Evolutionary conservation across 2,113 vertebrate genomes (phyloP).

Genomic region (Casuarius casuarius): DNA sequence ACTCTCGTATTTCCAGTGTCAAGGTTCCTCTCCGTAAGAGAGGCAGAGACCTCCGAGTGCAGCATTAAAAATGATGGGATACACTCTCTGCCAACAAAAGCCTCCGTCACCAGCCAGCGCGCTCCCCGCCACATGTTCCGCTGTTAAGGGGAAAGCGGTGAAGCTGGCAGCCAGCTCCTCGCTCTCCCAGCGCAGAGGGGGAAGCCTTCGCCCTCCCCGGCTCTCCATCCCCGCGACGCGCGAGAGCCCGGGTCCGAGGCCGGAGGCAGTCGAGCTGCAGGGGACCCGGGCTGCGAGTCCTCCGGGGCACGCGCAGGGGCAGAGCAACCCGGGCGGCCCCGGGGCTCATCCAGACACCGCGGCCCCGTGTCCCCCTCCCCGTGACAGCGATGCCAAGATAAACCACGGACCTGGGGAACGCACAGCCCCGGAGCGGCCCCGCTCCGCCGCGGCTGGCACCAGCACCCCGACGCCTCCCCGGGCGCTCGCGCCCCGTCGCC

Average conservation of each 20-base stretch:
- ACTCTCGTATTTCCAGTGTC: not conserved
- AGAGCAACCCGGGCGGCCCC: not conserved
- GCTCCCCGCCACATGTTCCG: not conserved
- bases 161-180: not conserved
- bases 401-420: fast-evolving
- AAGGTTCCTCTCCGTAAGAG: not conserved
- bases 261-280: too few species aligned
- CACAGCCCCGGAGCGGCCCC: not conserved
- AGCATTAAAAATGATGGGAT: not conserved
- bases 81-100: not conserved
- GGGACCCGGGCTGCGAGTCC: too few species aligned
- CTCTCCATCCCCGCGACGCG: too few species aligned
- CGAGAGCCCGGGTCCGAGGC: too few species aligned
- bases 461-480: not conserved
- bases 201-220: not conserved
- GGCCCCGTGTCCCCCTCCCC: not conserved
- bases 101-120: fast-evolving
- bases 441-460: fast-evolving
- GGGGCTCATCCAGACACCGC: not conserved
- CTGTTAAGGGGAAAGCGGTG: not conserved
- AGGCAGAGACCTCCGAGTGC: not conserved
- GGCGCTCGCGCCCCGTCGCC: fast-evolving
- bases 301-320: not conserved
- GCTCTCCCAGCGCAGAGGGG: not conserved
- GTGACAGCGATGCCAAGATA: not conserved